Conservation (phyloP, 2,113 vertebrate species). For the Hirundichthys speculiger region DNA sequence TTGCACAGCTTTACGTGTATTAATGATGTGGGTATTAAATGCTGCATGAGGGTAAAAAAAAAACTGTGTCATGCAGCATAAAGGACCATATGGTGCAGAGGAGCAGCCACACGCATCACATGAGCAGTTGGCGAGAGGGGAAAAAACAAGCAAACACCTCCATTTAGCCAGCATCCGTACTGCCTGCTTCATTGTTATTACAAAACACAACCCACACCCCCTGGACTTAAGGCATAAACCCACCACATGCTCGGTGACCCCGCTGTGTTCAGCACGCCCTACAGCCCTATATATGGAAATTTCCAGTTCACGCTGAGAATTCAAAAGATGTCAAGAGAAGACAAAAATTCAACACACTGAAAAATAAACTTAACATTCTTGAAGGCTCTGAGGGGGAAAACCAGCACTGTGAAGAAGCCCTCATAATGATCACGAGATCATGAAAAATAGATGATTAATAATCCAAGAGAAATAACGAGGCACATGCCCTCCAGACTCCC, state of each 20-base stretch:
- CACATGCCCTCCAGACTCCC: conserved; percentile 29
- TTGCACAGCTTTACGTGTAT: conserved; percentile 19
- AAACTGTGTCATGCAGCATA: conserved; percentile 36
- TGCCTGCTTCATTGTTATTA: conserved; percentile 43
- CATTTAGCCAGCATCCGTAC: conserved; percentile 56
- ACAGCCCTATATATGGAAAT: conserved; percentile 60
- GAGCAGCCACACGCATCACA: conserved; percentile 34
- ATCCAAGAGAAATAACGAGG: conserved; percentile 43
- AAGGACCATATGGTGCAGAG: conserved; percentile 65
- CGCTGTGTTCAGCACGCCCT: conserved; percentile 31
- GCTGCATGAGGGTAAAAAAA: conserved; percentile 25
- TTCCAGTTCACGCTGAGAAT: conserved; percentile 1
- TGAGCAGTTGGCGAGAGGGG: conserved; percentile 33
- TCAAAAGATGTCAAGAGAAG: neutral
- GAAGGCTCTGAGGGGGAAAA: neutral
- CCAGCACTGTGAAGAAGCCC: conserved; percentile 3
- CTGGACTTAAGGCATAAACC: conserved; percentile 35
- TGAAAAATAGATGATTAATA: conserved; percentile 46
- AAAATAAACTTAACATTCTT: conserved; percentile 10
- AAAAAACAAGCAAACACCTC: conserved; percentile 55
- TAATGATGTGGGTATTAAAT: conserved; percentile 22
- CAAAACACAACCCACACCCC: conserved; percentile 28
- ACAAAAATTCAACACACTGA: neutral
- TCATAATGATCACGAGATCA: conserved; percentile 20
- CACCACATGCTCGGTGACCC: conserved; percentile 40